phyloP scores from a whole-genome alignment of 2,797 vertebrate species.

The Chloroceryle inda region DNA sequence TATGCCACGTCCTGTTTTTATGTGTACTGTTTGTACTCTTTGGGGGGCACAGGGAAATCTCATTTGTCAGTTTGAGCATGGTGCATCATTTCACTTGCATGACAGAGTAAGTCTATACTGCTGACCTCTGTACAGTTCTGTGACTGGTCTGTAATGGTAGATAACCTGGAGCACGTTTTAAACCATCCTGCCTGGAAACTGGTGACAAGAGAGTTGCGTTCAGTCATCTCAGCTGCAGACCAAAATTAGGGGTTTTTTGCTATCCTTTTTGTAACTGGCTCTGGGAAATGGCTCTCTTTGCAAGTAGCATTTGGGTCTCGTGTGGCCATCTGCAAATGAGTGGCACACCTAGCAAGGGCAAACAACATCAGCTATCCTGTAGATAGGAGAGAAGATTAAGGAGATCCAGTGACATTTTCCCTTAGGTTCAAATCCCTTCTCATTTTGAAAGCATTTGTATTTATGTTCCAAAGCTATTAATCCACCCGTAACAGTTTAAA shows the following conservation, averaged over 20 bases:
- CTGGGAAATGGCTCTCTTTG: neutral
- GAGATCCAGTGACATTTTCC: neutral
- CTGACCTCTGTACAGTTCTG: neutral
- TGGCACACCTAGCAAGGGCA: neutral
- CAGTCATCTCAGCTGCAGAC: neutral
- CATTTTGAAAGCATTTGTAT: neutral
- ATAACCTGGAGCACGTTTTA: neutral
- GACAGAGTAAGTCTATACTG: neutral
- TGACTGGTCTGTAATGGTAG: neutral
- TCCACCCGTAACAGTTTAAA: neutral
- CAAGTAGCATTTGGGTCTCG: neutral
- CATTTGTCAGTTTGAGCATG: neutral
- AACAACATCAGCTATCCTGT: neutral
- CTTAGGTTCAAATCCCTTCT: neutral
- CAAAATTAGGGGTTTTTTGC: neutral
- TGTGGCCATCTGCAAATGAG: neutral
- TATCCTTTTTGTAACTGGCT: neutral
- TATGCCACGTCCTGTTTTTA: neutral
- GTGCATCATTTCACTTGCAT: neutral
- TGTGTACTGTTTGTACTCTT: neutral
- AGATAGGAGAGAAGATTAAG: neutral
- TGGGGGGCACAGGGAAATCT: neutral
- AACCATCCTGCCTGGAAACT: neutral
- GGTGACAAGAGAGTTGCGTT: neutral
- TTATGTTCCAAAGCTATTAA: neutral